Percentiles rank a stretch among this genome's conserved stretches.
Evolutionary conservation across 1,140 invertebrate genomes (phyloP).

Genomic region (Papilio polyxenes): DNA sequence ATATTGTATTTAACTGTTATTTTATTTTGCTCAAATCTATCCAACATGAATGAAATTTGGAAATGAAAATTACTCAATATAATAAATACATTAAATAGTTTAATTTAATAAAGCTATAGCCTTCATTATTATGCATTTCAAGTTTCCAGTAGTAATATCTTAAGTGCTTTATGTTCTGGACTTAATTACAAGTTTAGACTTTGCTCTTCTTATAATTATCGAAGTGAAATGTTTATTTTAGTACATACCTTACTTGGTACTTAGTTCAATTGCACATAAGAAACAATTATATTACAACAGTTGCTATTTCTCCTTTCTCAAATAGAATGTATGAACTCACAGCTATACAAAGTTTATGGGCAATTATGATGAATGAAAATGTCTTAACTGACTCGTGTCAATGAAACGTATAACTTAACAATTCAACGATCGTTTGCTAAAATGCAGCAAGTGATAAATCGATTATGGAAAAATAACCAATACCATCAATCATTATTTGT

Average conservation of each 20-base stretch:
- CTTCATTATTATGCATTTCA: neutral
- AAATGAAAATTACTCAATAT: no score
- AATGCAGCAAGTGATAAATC: neutral
- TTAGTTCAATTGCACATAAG: neutral
- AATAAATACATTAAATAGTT: no score
- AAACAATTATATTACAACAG: no score
- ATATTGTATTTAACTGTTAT: neutral
- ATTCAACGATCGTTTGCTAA: neutral
- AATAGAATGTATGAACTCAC: no score
- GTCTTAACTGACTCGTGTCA: neutral
- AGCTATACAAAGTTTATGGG: no score
- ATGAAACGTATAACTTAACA: neutral
- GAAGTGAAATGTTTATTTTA: neutral
- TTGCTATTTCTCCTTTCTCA: no score
- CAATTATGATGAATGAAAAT: no score
- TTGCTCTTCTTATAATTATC: neutral
- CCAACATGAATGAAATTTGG: no score
- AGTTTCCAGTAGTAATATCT: neutral
- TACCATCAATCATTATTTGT: slow-evolving; percentile 18
- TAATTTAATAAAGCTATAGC: no score
- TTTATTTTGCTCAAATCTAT: neutral
- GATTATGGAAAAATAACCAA: slow-evolving; percentile 1
- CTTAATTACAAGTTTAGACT: neutral
- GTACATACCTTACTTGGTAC: no score
- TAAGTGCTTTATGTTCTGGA: neutral